Percentiles rank a stretch among this genome's conserved stretches.
These are phyloP conservation scores for Lasiurus cinereus DNA, from an alignment of 2,113 vertebrate species.

Conservation along the genomic window DNA sequence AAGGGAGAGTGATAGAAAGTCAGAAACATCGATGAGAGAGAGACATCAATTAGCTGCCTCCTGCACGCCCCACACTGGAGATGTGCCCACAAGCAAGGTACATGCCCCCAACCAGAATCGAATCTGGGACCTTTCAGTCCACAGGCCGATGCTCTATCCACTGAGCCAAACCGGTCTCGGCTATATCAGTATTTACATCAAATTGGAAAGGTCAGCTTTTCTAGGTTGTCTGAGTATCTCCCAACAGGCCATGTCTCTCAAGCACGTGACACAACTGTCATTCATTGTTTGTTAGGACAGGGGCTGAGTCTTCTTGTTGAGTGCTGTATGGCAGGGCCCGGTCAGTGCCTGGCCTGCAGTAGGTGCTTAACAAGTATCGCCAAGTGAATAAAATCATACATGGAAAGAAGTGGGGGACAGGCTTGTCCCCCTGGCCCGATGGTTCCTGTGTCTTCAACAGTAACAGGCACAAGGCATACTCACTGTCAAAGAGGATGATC, in stretches of 20 bases:
- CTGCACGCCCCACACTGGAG: no score
- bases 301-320: background rate
- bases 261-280: background rate
- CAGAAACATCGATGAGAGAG: no score
- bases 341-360: background rate
- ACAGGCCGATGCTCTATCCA: no score
- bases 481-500: slow-evolving; percentile 97
- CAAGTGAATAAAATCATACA: background rate
- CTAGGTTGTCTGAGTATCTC: background rate
- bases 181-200: background rate
- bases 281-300: background rate
- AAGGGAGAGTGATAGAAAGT: no score
- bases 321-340: background rate
- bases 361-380: background rate
- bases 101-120: no score
- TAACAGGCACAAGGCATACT: slow-evolving; percentile 79
- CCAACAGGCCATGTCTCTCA: background rate
- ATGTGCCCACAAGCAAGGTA: no score
- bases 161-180: no score
- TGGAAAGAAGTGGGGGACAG: background rate
- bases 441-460: background rate
- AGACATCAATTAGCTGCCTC: no score
- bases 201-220: background rate
- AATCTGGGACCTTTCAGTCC: no score
- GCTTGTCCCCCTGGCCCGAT: no score